Conservation (phyloP, 37 sponge, comb jelly and placozoan species). For the Aplysina aerophoba region DNA sequence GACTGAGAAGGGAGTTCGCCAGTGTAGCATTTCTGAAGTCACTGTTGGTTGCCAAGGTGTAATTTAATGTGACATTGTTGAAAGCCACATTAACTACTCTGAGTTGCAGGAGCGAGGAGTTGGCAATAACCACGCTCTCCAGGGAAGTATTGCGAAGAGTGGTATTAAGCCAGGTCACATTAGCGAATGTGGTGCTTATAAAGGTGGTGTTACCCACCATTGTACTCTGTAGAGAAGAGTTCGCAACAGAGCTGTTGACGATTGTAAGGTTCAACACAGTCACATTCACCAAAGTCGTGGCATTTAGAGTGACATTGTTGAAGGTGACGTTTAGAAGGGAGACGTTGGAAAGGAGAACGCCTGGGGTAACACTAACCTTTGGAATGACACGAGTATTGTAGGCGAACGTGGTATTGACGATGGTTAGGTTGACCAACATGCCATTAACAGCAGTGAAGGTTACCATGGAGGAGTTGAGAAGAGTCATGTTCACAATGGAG, state of each 20-base stretch:
- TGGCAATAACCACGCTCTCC: neutral
- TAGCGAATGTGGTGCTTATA: neutral
- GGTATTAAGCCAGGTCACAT: neutral
- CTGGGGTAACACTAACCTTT: neutral
- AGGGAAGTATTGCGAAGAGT: neutral
- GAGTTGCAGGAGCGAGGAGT: neutral
- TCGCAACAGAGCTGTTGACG: conserved; percentile 2
- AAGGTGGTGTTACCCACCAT: neutral
- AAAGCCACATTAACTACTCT: neutral
- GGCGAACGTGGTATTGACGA: conserved; percentile 28
- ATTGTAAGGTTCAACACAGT: conserved; percentile 13
- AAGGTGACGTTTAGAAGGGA: neutral
- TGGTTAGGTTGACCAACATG: neutral
- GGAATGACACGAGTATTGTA: neutral
- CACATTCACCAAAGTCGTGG: neutral
- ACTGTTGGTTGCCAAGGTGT: neutral
- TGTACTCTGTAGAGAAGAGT: neutral
- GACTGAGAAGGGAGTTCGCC: neutral
- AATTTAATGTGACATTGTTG: neutral
- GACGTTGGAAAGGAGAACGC: neutral
- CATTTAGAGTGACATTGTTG: conserved; percentile 24
- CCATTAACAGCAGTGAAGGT: neutral
- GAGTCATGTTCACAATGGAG: neutral
- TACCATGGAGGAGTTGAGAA: conserved; percentile 16
- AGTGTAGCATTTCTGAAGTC: neutral